These are phyloP conservation scores for Coracias cyanogaster DNA, from an alignment of 2,797 vertebrate species.

Conservation along the genomic window DNA sequence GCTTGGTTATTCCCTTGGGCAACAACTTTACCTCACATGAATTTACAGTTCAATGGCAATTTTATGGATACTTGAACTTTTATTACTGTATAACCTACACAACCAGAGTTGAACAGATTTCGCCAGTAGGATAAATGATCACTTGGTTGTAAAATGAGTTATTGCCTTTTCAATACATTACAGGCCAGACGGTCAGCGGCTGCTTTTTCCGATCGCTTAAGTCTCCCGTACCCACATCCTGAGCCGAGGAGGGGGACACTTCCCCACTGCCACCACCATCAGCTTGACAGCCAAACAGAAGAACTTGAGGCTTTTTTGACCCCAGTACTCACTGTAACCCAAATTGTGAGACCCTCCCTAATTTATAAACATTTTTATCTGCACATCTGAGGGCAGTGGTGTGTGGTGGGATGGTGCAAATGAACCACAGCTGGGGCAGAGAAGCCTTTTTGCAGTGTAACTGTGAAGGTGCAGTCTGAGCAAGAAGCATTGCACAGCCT, in stretches of 20 bases:
- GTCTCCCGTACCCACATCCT: background rate
- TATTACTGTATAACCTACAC: slow-evolving; percentile 68
- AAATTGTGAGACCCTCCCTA: rapidly evolving
- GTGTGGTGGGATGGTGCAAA: background rate
- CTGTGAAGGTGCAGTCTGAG: background rate
- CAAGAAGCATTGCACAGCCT: background rate
- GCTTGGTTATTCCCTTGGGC: slow-evolving; percentile 57
- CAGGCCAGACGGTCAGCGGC: background rate
- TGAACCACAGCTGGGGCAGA: background rate
- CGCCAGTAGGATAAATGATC: slow-evolving; percentile 67
- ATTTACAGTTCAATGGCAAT: slow-evolving; percentile 73
- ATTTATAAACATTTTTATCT: background rate
- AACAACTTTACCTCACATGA: slow-evolving; percentile 68
- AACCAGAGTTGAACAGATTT: slow-evolving; percentile 65
- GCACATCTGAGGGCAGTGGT: background rate
- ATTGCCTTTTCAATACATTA: slow-evolving; percentile 19
- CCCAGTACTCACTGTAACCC: background rate
- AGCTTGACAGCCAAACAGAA: background rate
- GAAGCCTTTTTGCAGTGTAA: background rate
- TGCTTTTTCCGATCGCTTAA: background rate
- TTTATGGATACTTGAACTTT: slow-evolving; percentile 73
- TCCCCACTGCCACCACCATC: too few relatives aligned
- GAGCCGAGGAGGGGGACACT: background rate
- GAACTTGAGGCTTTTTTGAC: background rate
- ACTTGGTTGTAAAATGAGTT: slow-evolving; percentile 65